phyloP scores from a whole-genome alignment of 2,888 invertebrate species.

The Axea sp. region DNA sequence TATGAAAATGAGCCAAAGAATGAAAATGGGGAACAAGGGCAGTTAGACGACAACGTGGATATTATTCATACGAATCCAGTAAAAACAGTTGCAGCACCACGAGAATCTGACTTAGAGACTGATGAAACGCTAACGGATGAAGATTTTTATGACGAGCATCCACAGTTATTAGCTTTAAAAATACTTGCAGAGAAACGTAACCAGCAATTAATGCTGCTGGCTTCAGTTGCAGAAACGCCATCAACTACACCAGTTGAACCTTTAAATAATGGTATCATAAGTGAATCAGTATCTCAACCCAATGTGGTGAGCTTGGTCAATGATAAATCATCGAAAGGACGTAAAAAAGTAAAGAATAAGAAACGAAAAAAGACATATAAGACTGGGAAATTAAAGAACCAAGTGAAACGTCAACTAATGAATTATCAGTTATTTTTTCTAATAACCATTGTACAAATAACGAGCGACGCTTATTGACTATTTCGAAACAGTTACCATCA shows the following conservation, averaged over 20 bases:
- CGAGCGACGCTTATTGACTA: no score
- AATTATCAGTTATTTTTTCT: no score
- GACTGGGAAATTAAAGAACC: slow-evolving; percentile 71
- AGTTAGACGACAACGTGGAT: slow-evolving; percentile 79
- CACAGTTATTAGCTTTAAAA: slow-evolving; percentile 87
- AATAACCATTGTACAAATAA: no score
- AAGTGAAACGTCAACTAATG: no score
- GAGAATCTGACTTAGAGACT: slow-evolving; percentile 92
- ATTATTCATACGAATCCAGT: slow-evolving; percentile 78
- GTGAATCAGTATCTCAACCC: slow-evolving; percentile 60
- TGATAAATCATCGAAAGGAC: slow-evolving; percentile 66
- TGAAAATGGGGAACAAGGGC: slow-evolving; percentile 74
- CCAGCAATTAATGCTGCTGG: slow-evolving; percentile 83
- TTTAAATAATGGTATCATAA: slow-evolving; percentile 74
- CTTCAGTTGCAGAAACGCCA: slow-evolving; percentile 82
- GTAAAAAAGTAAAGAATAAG: slow-evolving; percentile 82
- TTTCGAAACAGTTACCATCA: no score
- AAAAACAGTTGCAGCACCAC: slow-evolving; percentile 82
- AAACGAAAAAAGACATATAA: slow-evolving; percentile 82
- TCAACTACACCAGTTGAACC: slow-evolving; percentile 68
- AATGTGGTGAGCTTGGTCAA: background rate
- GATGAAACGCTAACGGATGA: slow-evolving; percentile 92
- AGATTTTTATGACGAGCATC: slow-evolving; percentile 92
- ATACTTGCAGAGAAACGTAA: slow-evolving; percentile 87
- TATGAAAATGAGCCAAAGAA: slow-evolving; percentile 71